phyloP scores from a whole-genome alignment of 1,140 invertebrate species.

The Portunus trituberculatus region DNA sequence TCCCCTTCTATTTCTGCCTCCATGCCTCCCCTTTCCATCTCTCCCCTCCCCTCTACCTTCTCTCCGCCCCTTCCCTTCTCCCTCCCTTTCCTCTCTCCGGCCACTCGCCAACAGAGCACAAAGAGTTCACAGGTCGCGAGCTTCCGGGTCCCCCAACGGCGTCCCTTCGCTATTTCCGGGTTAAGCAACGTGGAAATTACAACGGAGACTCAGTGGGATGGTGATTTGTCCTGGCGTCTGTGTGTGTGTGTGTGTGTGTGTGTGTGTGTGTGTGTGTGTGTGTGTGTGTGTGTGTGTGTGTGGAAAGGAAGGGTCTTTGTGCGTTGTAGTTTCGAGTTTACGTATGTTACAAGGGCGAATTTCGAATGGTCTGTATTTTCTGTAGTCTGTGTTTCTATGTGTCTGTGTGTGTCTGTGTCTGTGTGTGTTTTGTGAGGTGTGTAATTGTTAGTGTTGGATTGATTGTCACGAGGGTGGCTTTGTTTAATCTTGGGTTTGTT shows the following conservation, averaged over 20 bases:
- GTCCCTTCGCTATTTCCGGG: background rate
- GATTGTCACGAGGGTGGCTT: too few relatives aligned
- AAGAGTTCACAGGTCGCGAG: background rate
- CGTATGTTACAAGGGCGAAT: too few relatives aligned
- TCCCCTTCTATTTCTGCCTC: too few relatives aligned
- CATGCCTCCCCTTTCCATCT: background rate
- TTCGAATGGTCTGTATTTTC: too few relatives aligned
- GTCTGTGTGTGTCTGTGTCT: too few relatives aligned
- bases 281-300: too few relatives aligned
- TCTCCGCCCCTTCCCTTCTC: background rate
- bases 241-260: constrained; percentile 20
- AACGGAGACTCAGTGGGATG: background rate
- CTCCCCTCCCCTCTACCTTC: background rate
- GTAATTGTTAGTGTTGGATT: too few relatives aligned
- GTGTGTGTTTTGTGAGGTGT: too few relatives aligned
- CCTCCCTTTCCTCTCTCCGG: background rate
- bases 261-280: constrained; percentile 15
- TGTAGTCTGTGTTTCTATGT: too few relatives aligned
- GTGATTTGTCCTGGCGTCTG: background rate
- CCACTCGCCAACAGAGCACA: background rate
- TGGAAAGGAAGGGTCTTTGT: too few relatives aligned
- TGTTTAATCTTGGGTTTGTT: too few relatives aligned
- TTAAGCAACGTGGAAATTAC: constrained; percentile 4
- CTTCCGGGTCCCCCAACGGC: background rate
- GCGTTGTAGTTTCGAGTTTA: too few relatives aligned